Conservation (phyloP, 2,113 vertebrate genomes). For the Tautogolabrus adspersus region DNA sequence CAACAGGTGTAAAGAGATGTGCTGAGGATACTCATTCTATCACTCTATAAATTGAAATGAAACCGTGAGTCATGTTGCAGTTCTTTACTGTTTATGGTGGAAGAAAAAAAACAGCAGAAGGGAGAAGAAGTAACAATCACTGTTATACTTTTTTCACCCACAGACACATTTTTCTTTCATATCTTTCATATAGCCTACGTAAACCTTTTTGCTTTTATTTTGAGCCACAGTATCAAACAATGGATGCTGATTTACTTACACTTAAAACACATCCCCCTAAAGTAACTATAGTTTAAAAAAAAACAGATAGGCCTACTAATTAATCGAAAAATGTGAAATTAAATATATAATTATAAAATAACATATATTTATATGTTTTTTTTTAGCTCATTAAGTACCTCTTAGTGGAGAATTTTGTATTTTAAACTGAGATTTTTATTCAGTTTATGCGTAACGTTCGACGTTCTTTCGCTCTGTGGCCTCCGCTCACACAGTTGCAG, state of each 20-base stretch:
- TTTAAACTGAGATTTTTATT: neutral
- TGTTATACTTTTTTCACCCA: neutral
- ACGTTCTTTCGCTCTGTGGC: conserved; percentile 9
- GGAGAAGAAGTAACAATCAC: too few species aligned
- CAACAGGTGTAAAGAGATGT: conserved; percentile 57
- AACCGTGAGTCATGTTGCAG: neutral
- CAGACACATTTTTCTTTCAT: neutral
- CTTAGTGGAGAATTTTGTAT: too few species aligned
- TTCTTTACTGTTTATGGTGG: neutral
- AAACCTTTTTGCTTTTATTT: neutral
- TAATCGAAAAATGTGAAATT: neutral
- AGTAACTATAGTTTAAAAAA: too few species aligned
- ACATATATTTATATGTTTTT: too few species aligned
- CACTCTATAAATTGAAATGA: neutral
- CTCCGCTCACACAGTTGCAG: neutral
- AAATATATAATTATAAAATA: too few species aligned
- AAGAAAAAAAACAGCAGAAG: too few species aligned
- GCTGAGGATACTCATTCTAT: neutral
- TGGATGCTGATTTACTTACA: neutral
- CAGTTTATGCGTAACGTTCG: neutral
- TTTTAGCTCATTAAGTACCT: too few species aligned
- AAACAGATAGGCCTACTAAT: too few species aligned
- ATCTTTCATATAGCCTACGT: neutral
- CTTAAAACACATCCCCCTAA: neutral
- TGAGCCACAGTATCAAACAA: neutral